Percentiles rank a stretch among this genome's conserved stretches.
Conservation (phyloP, 37 sponge, comb jelly and placozoan species). For the Hormiphora californensis region DNA sequence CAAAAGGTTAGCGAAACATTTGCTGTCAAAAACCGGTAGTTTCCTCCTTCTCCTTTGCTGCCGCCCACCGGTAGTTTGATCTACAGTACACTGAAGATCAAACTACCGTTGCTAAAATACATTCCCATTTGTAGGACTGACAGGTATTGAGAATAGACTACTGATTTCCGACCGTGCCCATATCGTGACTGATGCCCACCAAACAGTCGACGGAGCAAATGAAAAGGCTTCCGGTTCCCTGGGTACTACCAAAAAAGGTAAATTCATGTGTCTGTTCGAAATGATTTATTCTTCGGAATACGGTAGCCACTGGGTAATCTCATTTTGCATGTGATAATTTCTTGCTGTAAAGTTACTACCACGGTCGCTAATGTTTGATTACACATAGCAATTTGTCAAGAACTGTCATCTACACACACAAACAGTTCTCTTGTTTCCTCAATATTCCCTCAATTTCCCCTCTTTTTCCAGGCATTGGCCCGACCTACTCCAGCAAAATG, state of each 20-base stretch:
- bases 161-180: slow-evolving; percentile 85
- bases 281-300: neutral
- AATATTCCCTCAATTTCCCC: no score
- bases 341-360: no score
- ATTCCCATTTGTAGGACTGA: slow-evolving; percentile 44
- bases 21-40: no score
- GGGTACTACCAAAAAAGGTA: slow-evolving; percentile 95
- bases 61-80: no score
- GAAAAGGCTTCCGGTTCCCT: slow-evolving; percentile 72
- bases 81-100: neutral
- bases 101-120: neutral
- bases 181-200: slow-evolving; percentile 83
- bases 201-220: slow-evolving; percentile 74
- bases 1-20: slow-evolving; percentile 66
- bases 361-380: no score
- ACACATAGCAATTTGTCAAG: no score
- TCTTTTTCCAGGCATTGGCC: slow-evolving; percentile 75
- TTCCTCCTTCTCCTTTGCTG: no score
- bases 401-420: no score
- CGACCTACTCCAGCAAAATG: slow-evolving; percentile 81
- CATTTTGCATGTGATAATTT: no score
- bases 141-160: slow-evolving; percentile 72
- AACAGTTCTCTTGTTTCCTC: no score
- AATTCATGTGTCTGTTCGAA: neutral
- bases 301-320: no score